phyloP scores from a whole-genome alignment of 2,888 invertebrate species.

The Synanthedon tipuliformis region DNA sequence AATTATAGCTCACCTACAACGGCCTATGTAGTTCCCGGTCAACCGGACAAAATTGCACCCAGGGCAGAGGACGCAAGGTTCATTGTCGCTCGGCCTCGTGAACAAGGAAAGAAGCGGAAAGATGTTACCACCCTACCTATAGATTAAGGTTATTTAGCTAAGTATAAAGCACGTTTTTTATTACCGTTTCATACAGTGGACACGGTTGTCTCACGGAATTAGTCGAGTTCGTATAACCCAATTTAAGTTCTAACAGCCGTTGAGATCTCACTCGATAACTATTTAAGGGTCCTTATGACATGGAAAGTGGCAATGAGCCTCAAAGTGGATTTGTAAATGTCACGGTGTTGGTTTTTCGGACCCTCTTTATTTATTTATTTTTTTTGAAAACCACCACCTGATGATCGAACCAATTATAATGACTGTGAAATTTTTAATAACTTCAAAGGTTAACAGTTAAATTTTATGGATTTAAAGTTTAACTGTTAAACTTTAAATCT shows the following conservation, averaged over 20 bases:
- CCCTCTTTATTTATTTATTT: too few species aligned
- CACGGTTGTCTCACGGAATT: slow-evolving; percentile 63
- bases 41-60: not conserved
- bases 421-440: not conserved
- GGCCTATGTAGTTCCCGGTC: not conserved
- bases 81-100: too few species aligned
- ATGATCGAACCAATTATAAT: not conserved
- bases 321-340: slow-evolving; percentile 29
- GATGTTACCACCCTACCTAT: slow-evolving; percentile 52
- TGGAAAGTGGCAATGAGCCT: slow-evolving; percentile 11
- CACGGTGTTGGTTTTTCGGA: slow-evolving; percentile 22
- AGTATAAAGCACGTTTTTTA: slow-evolving; percentile 51
- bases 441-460: too few species aligned
- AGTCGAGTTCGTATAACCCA: slow-evolving; percentile 29
- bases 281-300: slow-evolving; percentile 12
- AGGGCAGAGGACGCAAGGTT: too few species aligned
- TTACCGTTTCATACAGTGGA: slow-evolving; percentile 49
- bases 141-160: slow-evolving; percentile 58
- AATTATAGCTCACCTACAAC: slow-evolving; percentile 18
- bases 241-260: slow-evolving; percentile 34
- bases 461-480: too few species aligned
- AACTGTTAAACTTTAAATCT: too few species aligned
- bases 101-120: slow-evolving; percentile 33
- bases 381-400: too few species aligned
- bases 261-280: slow-evolving; percentile 44